Base-by-base conservation (phyloP, 2,113 vertebrate genomes). In the Tinamus guttatus region DNA sequence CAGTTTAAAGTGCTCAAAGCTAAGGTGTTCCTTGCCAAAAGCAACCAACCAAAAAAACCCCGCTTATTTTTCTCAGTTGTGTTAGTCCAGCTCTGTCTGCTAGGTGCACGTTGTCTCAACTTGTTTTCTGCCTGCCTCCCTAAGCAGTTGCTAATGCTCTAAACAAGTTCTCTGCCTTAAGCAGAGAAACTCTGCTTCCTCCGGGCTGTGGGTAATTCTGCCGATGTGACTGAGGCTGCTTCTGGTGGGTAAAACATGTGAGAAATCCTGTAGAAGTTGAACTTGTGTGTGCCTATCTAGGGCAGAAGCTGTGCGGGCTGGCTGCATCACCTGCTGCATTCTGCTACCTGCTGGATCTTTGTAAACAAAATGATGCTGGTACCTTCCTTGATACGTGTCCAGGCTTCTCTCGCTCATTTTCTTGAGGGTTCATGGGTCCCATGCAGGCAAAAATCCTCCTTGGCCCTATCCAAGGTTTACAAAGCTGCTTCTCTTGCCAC, bases 371-470 rank as follows among this genome's bases (percentile, higher is more conserved):
- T 4, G 34, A 6, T 62, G 28, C 17, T 41, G 70, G 28, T 3
- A 10, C 7, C 43, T 68, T 80, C 70, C 75, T 2, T 2, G 45
- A 8, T 51, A 15, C 1, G 11, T 52, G 51, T 52, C 27, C 24
- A 25, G 51, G 25, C 20, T 40, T 36, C 19, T 15, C 13, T 20
- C 13, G 7, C 28, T 73, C 13, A 10, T 16, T 73, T 40, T 21
- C 36, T 27, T 36, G 34, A 73, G 19, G 28, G 51, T 27, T 25
- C 15, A 10, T 32, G 28, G 9, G 45, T 67, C 4, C 12, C 3
- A 13, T 47, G 0, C 2, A 54, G 9, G 2, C 30, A 47, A 69
- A 60, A 19, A 0, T 0, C 41, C 45, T 54, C 64, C 15, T 25
- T 74, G 17, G 11, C 21, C 20, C n/a, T 34, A 34, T 32, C 8